Evolutionary conservation across 2,888 invertebrate genomes (phyloP), one percentile per base, ranked within the genome.

Genomic region (Alcis repandata): DNA sequence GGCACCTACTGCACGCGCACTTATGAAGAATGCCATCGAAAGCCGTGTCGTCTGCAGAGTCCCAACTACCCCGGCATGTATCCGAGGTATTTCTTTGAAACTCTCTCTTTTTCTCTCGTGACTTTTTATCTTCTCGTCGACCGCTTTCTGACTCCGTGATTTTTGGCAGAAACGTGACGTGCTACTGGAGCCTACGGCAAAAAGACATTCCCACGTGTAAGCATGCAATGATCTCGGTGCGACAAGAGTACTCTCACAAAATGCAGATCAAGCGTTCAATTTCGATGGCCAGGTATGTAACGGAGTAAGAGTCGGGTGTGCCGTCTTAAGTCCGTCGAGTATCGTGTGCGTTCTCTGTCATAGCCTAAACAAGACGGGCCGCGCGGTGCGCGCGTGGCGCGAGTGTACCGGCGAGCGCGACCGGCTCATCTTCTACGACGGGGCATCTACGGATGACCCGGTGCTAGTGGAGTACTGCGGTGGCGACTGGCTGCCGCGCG

Each of bases 1-100:
- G 96, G 97, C 63, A 96, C 97, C 70, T 96, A 98, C 94, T 96
- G 97, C 94, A 95, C 97, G 83, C 94, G 98, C 79, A 96, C 97
- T 85, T 96, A 97, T 90, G 96, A 98, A 93, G 96, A 98, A 90
- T 96, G 97, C 90, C 96, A 97, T 85, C 95, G 96, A 69, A 97
- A 97, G 83, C 96, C 96, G 67, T 98, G 98, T 85, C 95, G 97
- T 57, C 93, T 98, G 71, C 98, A 98, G 90, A 97, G 97, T 73
- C 98, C 98, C 57, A 98, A 98, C 90, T 98, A 97, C 86, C 98
- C 98, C 11, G 98, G 98, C 64, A 97, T 98, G 95, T 96, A 96
- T 79, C 96, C 96, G 8, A 86, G 93, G 91, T 87, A 62, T 45
- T 10, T 13, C n/a, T 17, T 33, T 1, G n/a, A 40, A 22, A 10